These are phyloP conservation scores for Notodromas monacha DNA, from an alignment of 2,888 invertebrate genomes.

Conservation along the genomic window DNA sequence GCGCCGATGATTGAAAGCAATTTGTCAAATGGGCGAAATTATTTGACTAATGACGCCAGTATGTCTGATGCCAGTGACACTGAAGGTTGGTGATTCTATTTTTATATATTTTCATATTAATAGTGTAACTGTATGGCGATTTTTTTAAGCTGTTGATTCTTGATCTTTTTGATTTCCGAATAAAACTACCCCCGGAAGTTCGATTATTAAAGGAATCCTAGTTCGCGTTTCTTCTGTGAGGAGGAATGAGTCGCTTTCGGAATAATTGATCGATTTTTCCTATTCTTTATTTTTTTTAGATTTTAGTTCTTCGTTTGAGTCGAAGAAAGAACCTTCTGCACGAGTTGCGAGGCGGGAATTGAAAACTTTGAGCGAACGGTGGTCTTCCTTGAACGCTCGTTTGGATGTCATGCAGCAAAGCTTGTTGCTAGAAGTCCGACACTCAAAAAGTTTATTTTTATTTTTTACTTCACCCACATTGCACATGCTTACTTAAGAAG, in stretches of 20 bases:
- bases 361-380: conserved; percentile 70
- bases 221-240: too few relatives aligned
- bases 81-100: conserved; percentile 28
- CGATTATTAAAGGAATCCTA: too few relatives aligned
- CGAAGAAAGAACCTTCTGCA: conserved; percentile 1
- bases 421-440: too few relatives aligned
- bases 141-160: not conserved
- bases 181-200: too few relatives aligned
- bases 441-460: too few relatives aligned
- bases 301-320: too few relatives aligned
- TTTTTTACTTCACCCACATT: too few relatives aligned
- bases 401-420: conserved; percentile 24
- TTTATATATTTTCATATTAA: too few relatives aligned
- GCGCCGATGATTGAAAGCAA: conserved; percentile 74
- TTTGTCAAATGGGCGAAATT: conserved; percentile 56
- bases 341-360: conserved; percentile 33
- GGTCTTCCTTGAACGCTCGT: conserved; percentile 65
- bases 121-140: too few relatives aligned
- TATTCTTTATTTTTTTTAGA: too few relatives aligned
- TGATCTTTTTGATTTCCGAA: not conserved
- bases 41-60: conserved; percentile 51
- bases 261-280: too few relatives aligned
- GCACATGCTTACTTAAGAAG: too few relatives aligned
- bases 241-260: conserved; percentile 9
- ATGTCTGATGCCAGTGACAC: conserved; percentile 47